A percentile compares a stretch with the other conserved stretches of the same genome.
These are phyloP conservation scores for Drosophila lini DNA, from an alignment of 1,140 invertebrate genomes.

Conservation along the genomic window DNA sequence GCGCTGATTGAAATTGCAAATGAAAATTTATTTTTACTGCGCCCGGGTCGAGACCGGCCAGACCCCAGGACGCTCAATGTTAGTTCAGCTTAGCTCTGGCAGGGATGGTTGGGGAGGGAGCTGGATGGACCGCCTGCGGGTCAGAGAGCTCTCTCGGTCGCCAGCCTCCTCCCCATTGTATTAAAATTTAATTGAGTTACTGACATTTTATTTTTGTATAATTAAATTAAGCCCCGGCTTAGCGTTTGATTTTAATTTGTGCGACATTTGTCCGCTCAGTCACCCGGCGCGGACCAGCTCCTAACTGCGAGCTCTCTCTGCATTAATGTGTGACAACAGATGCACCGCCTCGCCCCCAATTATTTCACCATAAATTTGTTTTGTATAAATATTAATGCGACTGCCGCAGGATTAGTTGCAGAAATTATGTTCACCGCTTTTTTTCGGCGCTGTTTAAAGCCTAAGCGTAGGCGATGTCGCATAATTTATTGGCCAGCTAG, in stretches of 20 bases:
- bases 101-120: neutral
- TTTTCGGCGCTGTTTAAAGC: constrained; percentile 51
- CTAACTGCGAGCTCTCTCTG: constrained; percentile 26
- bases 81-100: constrained; percentile 69
- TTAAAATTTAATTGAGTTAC: constrained; percentile 84
- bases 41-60: constrained; percentile 24
- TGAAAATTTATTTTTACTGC: constrained; percentile 84
- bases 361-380: constrained; percentile 77
- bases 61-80: constrained; percentile 46
- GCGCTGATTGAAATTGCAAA: constrained; percentile 84
- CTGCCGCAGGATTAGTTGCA: constrained; percentile 76
- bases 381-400: constrained; percentile 77
- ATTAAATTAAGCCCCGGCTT: constrained; percentile 80
- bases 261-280: constrained; percentile 69
- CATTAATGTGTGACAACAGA: constrained; percentile 59
- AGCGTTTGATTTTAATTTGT: constrained; percentile 84
- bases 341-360: constrained; percentile 42
- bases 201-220: constrained; percentile 84
- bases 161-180: constrained; percentile 43
- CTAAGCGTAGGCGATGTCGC: constrained; percentile 46
- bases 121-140: constrained; percentile 30
- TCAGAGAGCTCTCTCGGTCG: constrained; percentile 18
- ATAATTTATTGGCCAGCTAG: constrained; percentile 64
- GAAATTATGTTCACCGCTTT: constrained; percentile 71
- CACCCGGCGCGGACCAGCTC: constrained; percentile 11